These are phyloP conservation scores for Drosophila dives DNA, from an alignment of 2,888 invertebrate species.

Conservation along the genomic window DNA sequence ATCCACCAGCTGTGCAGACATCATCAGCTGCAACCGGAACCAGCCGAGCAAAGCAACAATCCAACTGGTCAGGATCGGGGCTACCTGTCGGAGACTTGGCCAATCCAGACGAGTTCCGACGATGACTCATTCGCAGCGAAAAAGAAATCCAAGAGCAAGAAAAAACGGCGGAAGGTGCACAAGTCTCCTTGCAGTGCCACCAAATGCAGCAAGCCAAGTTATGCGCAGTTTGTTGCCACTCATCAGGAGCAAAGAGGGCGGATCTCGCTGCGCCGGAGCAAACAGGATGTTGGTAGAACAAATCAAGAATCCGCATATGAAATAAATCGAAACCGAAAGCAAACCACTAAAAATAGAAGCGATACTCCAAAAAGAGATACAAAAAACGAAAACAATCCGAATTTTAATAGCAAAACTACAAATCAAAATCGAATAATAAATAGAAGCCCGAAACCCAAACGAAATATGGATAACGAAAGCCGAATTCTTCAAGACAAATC, in stretches of 20 bases:
- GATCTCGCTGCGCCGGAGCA: not conserved
- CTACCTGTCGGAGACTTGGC: constrained; percentile 36
- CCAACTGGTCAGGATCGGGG: not conserved
- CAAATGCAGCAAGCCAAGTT: not conserved
- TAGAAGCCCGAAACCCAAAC: not conserved
- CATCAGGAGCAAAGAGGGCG: not conserved
- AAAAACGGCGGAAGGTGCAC: not conserved
- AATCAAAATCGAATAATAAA: not conserved
- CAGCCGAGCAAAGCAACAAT: not conserved
- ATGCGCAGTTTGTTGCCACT: not conserved
- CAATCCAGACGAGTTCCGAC: not conserved
- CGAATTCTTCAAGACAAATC: not conserved
- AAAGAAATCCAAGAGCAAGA: constrained; percentile 1
- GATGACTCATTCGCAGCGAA: accelerated
- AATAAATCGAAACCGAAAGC: not conserved
- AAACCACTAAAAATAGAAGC: not conserved
- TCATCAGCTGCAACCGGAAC: not conserved
- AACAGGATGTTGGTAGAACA: not conserved
- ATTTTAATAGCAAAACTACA: not conserved
- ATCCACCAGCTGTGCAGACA: constrained; percentile 13
- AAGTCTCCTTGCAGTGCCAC: not conserved
- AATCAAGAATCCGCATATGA: not conserved
- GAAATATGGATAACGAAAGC: not conserved
- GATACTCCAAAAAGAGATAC: not conserved
- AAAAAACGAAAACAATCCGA: not conserved